These are phyloP conservation scores for Lepidurus arcticus DNA, from an alignment of 1,140 invertebrate species.

Conservation along the genomic window DNA sequence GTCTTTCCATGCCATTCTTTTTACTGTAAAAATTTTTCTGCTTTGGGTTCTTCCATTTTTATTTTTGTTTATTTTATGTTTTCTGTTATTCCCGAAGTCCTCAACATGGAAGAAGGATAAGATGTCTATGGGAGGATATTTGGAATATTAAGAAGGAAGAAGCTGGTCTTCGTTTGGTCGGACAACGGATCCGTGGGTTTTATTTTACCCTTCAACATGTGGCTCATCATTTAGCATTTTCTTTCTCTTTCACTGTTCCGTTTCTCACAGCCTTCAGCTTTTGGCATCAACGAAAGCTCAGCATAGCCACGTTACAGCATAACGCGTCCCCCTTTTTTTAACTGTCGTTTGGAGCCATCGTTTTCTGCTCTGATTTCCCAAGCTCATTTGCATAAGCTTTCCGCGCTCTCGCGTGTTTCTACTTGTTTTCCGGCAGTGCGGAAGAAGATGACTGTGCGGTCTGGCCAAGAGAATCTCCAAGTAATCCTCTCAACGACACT, in stretches of 20 bases:
- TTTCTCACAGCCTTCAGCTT: not conserved
- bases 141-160: conserved; percentile 9
- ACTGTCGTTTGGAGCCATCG: not conserved
- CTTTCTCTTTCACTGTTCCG: not conserved
- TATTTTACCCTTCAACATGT: conserved; percentile 52
- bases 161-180: conserved; percentile 50
- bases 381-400: not conserved
- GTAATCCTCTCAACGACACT: conserved; percentile 18
- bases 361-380: conserved; percentile 1
- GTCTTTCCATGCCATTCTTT: not conserved
- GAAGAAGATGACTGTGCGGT: not conserved
- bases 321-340: not conserved
- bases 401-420: not conserved
- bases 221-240: conserved; percentile 22
- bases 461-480: not conserved
- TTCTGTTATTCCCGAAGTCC: not conserved
- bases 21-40: not conserved
- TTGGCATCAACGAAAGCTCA: not conserved
- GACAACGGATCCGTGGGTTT: conserved; percentile 59
- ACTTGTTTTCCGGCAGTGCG: not conserved
- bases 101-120: not conserved
- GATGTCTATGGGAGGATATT: not conserved
- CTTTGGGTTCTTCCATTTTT: not conserved
- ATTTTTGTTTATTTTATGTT: no score
- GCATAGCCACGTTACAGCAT: not conserved